phyloP scores from a whole-genome alignment of 2,888 invertebrate species.

The Ectemnius continuus region DNA sequence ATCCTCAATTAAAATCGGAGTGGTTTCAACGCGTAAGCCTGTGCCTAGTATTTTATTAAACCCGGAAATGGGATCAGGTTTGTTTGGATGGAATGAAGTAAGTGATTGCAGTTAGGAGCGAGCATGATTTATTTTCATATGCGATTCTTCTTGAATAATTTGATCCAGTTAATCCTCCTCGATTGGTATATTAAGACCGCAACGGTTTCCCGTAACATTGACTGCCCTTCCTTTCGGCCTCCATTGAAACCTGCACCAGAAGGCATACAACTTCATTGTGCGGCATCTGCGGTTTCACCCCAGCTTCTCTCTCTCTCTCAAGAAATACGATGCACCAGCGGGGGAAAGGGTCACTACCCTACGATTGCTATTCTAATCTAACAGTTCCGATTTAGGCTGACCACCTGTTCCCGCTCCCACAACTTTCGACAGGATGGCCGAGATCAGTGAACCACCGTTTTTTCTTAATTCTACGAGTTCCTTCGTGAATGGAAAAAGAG shows the following conservation, averaged over 20 bases:
- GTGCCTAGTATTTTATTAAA: too few relatives aligned
- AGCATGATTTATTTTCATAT: too few relatives aligned
- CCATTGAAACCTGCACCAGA: conserved; percentile 4
- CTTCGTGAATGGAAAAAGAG: conserved; percentile 18
- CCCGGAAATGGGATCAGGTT: too few relatives aligned
- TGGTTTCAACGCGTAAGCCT: too few relatives aligned
- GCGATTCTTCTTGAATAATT: too few relatives aligned
- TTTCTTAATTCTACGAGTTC: conserved; percentile 19
- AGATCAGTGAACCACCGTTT: conserved; percentile 24
- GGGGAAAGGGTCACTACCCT: conserved; percentile 28
- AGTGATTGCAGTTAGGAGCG: too few relatives aligned
- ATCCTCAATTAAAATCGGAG: too few relatives aligned
- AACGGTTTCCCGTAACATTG: too few relatives aligned
- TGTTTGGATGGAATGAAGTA: too few relatives aligned
- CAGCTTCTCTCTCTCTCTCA: not conserved
- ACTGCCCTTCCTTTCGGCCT: not conserved
- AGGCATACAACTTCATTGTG: conserved; percentile 3
- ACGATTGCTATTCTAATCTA: conserved; percentile 43
- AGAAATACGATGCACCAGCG: conserved; percentile 9
- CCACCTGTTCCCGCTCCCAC: conserved; percentile 47
- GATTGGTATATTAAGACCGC: too few relatives aligned
- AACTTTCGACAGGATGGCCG: conserved; percentile 39
- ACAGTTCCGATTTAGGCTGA: conserved; percentile 44
- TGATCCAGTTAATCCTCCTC: too few relatives aligned
- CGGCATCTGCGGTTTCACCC: not conserved